Conservation (phyloP, 30 jellyfish, hydroid and myxozoan species). For the Chrysaora quinquecirrha region DNA sequence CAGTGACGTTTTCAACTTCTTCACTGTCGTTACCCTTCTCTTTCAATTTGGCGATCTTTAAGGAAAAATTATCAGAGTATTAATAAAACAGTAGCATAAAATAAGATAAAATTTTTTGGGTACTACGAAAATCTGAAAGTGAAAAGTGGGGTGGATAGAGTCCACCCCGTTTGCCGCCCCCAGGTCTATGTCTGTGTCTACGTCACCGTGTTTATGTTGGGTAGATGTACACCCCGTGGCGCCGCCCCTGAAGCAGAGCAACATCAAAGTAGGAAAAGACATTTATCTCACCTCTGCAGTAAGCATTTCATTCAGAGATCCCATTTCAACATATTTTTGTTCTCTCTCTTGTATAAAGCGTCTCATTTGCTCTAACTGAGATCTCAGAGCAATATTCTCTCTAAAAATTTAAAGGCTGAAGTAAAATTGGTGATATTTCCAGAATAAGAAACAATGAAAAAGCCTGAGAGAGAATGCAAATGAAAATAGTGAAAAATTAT, state of each 20-base stretch:
- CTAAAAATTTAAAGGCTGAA: slow-evolving; percentile 5
- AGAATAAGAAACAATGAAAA: no score
- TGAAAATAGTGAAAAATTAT: no score
- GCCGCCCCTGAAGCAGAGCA: no score
- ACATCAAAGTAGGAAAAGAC: no score
- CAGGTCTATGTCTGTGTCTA: background rate
- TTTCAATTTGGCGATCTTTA: slow-evolving; percentile 34
- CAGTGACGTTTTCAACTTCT: slow-evolving; percentile 5
- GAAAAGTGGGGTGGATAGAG: no score
- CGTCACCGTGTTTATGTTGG: background rate
- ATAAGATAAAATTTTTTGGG: no score
- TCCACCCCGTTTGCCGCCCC: background rate
- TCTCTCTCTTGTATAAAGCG: slow-evolving; percentile 64
- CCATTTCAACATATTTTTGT: slow-evolving; percentile 51
- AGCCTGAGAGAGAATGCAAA: no score
- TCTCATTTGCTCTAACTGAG: slow-evolving; percentile 68
- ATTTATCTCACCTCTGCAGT: slow-evolving; percentile 56
- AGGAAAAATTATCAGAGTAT: background rate
- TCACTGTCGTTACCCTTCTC: slow-evolving; percentile 19
- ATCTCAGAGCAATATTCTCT: slow-evolving; percentile 62
- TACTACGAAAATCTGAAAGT: no score
- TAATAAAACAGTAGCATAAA: no score
- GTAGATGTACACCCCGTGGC: no score
- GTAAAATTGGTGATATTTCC: no score
- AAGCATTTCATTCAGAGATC: slow-evolving; percentile 60